Evolutionary conservation across 2,888 invertebrate species (phyloP).

Genomic region (Arge pagana): DNA sequence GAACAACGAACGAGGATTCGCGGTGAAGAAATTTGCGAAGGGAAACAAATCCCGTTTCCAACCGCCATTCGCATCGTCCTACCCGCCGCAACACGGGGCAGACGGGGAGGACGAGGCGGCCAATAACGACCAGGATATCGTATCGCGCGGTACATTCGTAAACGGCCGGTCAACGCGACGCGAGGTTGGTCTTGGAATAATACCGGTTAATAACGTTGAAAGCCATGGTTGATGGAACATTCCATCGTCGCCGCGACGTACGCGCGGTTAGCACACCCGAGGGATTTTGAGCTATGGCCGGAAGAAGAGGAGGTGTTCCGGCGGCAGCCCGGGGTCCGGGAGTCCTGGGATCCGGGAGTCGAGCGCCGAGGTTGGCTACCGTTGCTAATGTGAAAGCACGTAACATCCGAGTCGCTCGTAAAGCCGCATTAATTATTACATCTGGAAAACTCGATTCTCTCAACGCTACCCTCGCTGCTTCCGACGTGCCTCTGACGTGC

Average conservation of each 20-base stretch:
- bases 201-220: constrained; percentile 40
- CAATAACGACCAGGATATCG: no score
- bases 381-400: not conserved
- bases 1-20: no score
- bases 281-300: constrained; percentile 52
- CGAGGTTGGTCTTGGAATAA: no score
- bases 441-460: constrained; percentile 13
- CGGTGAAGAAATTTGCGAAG: no score
- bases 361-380: not conserved
- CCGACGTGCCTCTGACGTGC: not conserved
- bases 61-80: no score
- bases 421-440: constrained; percentile 11
- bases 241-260: constrained; percentile 43
- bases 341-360: no score
- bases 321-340: not conserved
- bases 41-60: no score
- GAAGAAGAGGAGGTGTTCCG: constrained; percentile 27
- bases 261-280: constrained; percentile 48
- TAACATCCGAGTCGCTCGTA: constrained; percentile 1
- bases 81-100: no score
- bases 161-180: no score
- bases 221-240: constrained; percentile 36
- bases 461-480: not conserved
- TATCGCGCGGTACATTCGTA: no score
- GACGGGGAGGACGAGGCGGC: no score